phyloP scores from a whole-genome alignment of 2,113 vertebrate species.

The Phylloscopus trochiloides region DNA sequence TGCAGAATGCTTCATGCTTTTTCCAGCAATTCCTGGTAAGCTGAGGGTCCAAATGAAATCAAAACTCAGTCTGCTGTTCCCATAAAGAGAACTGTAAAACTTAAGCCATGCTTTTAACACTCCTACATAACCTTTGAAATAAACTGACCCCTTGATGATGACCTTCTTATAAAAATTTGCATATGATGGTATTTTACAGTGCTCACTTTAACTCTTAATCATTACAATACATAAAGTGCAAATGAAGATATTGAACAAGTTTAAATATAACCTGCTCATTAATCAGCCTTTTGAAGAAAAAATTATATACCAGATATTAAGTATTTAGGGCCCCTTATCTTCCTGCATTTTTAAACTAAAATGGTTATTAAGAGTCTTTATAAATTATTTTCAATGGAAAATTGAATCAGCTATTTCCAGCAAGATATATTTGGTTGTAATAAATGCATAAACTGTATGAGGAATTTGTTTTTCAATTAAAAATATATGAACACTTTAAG shows the following conservation, averaged over 20 bases:
- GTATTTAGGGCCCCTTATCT: not conserved
- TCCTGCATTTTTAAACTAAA: not conserved
- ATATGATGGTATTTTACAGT: not conserved
- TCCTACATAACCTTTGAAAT: not conserved
- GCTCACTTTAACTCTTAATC: not conserved
- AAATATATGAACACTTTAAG: not conserved
- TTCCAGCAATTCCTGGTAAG: not conserved
- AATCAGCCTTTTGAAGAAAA: not conserved
- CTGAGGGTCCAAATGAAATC: not conserved
- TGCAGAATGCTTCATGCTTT: not conserved
- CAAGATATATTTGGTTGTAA: not conserved
- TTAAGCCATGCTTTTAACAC: not conserved
- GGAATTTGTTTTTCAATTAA: not conserved
- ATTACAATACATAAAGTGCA: not conserved
- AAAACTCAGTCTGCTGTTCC: not conserved
- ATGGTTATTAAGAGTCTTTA: not conserved
- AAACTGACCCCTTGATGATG: not conserved
- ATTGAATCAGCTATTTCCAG: not conserved
- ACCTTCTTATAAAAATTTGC: not conserved
- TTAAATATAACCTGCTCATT: not conserved
- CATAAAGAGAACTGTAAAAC: not conserved
- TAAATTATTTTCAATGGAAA: not conserved
- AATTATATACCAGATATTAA: not conserved
- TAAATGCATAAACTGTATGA: not conserved
- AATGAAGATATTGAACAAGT: not conserved